A percentile compares a stretch with the other conserved stretches of the same genome.
Conservation (phyloP, 2,888 invertebrate genomes). For the Ischnus inquisitorius region DNA sequence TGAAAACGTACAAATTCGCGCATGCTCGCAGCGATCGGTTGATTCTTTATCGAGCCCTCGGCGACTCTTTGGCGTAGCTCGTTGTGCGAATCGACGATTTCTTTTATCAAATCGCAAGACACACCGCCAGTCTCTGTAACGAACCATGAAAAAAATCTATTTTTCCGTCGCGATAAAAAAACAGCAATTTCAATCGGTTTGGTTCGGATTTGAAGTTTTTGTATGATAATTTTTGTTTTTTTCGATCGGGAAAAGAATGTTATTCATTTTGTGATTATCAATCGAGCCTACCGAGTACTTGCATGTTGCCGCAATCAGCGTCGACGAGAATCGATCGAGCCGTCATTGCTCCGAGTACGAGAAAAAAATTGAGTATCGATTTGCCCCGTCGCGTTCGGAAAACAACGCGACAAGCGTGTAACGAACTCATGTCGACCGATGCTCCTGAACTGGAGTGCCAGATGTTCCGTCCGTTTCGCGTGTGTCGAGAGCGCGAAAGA, state of each 20-base stretch:
- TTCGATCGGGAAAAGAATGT: neutral
- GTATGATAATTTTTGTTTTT: neutral
- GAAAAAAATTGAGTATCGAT: neutral
- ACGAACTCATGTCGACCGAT: constrained; percentile 31
- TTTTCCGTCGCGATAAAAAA: neutral
- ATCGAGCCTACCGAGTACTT: constrained; percentile 23
- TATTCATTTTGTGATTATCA: neutral
- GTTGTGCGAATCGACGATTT: constrained; percentile 82
- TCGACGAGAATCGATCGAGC: constrained; percentile 11
- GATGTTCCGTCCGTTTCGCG: constrained; percentile 3
- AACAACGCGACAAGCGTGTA: neutral
- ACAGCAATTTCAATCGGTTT: too few relatives aligned
- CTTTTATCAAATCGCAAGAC: constrained; percentile 58
- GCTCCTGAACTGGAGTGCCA: neutral
- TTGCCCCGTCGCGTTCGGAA: neutral
- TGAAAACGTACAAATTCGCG: constrained; percentile 83
- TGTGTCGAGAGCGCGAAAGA: neutral
- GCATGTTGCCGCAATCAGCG: constrained; percentile 23
- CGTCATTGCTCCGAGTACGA: neutral
- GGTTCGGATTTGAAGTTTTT: neutral
- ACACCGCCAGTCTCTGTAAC: constrained; percentile 62
- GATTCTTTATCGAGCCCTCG: constrained; percentile 86
- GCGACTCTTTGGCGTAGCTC: constrained; percentile 86
- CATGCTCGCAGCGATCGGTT: constrained; percentile 86
- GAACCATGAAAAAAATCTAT: neutral